A percentile compares a stretch with the other conserved stretches of the same genome.
phyloP scores from a whole-genome alignment of 2,888 invertebrate species.

The Empis stercorea region DNA sequence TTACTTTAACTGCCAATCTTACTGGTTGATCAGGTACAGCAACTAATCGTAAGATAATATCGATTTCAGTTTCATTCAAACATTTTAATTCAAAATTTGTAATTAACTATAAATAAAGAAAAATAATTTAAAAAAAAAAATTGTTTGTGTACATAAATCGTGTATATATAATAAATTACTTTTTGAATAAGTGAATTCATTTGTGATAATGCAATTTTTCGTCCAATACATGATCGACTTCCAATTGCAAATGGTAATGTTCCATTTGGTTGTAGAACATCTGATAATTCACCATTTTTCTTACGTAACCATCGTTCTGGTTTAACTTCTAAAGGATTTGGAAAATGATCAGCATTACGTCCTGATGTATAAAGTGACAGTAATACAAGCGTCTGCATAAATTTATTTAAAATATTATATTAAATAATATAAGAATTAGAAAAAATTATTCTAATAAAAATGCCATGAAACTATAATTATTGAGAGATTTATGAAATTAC shows the following conservation, averaged over 20 bases:
- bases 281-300: constrained; percentile 31
- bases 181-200: constrained; percentile 52
- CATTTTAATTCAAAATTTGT: constrained; percentile 41
- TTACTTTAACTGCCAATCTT: constrained; percentile 14
- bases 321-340: constrained; percentile 49
- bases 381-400: constrained; percentile 57
- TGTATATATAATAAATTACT: constrained; percentile 36
- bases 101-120: constrained; percentile 30
- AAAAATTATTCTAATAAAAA: no score
- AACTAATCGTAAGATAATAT: constrained; percentile 46
- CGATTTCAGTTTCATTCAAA: constrained; percentile 39
- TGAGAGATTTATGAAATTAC: background rate
- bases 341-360: constrained; percentile 55
- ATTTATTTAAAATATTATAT: no score
- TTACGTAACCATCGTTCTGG: constrained; percentile 65
- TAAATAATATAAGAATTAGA: no score
- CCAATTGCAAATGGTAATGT: constrained; percentile 75
- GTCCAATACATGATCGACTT: constrained; percentile 69
- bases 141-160: background rate
- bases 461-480: no score
- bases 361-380: constrained; percentile 79
- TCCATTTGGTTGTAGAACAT: constrained; percentile 47
- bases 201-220: constrained; percentile 65
- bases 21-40: constrained; percentile 40
- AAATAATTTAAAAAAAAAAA: background rate